These are phyloP conservation scores for Rhagoletis zephyria DNA, from an alignment of 1,140 invertebrate species.

Conservation along the genomic window DNA sequence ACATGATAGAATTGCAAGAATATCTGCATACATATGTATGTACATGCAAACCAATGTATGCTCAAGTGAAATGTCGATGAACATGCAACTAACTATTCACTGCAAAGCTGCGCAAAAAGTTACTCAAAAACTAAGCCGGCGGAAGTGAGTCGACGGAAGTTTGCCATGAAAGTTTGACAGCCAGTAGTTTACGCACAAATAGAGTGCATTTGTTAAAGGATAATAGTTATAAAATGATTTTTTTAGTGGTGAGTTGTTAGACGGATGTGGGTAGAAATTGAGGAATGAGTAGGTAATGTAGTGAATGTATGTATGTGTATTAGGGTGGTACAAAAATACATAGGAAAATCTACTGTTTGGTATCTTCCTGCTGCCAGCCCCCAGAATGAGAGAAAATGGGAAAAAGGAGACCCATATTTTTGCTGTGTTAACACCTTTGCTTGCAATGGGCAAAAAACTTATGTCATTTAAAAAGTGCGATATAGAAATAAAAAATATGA, in stretches of 20 bases:
- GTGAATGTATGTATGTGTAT: no score
- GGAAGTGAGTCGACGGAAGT: conserved; percentile 28
- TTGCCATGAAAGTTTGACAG: conserved; percentile 40
- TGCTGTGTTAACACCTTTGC: no score
- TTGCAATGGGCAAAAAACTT: no score
- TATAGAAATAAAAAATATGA: no score
- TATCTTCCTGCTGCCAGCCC: no score
- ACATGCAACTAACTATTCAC: not conserved
- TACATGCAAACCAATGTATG: not conserved
- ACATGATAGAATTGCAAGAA: no score
- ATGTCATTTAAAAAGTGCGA: no score
- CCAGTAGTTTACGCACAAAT: conserved; percentile 13
- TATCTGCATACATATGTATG: not conserved
- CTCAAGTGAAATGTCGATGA: conserved; percentile 12
- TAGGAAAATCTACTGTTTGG: no score
- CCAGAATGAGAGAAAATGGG: no score
- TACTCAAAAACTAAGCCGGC: conserved; percentile 9
- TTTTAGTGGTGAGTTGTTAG: not conserved
- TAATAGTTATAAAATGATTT: not conserved
- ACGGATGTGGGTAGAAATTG: not conserved
- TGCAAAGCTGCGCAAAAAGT: not conserved
- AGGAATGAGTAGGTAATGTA: not conserved
- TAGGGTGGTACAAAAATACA: no score
- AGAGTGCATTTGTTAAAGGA: conserved; percentile 1
- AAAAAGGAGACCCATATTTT: no score